Conservation (phyloP, 2,797 vertebrate species). For the Tapera naevia region DNA sequence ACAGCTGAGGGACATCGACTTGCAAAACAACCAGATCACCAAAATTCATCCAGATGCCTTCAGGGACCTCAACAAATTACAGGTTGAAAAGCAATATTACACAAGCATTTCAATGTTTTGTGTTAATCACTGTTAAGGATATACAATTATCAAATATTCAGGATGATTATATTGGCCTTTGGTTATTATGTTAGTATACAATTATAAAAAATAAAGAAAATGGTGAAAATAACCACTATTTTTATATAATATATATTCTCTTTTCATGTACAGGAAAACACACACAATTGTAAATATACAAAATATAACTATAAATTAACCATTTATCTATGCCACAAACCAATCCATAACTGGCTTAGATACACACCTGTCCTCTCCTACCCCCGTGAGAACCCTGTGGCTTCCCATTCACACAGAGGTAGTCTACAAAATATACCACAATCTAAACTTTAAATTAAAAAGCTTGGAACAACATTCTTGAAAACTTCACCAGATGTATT, state of each 20-base stretch:
- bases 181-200: not conserved
- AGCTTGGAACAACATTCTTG: not conserved
- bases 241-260: not conserved
- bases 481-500: not conserved
- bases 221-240: not conserved
- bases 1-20: constrained; percentile 79
- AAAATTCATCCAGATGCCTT: constrained; percentile 82
- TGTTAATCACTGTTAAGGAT: not conserved
- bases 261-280: not conserved
- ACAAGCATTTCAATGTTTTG: not conserved
- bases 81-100: constrained; percentile 72
- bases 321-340: not conserved
- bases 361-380: not conserved
- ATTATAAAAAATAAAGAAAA: not conserved
- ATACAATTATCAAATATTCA: not conserved
- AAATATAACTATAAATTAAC: not conserved
- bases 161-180: not conserved
- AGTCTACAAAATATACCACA: not conserved
- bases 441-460: not conserved
- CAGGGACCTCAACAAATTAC: constrained; percentile 78
- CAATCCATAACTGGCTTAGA: not conserved
- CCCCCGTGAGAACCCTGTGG: not conserved
- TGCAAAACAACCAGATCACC: constrained; percentile 84
- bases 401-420: not conserved
- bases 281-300: not conserved